Evolutionary conservation across 2,797 vertebrate species (phyloP), one percentile per base, ranked within the genome.

Genomic region (Philypnodon macrostomus): DNA sequence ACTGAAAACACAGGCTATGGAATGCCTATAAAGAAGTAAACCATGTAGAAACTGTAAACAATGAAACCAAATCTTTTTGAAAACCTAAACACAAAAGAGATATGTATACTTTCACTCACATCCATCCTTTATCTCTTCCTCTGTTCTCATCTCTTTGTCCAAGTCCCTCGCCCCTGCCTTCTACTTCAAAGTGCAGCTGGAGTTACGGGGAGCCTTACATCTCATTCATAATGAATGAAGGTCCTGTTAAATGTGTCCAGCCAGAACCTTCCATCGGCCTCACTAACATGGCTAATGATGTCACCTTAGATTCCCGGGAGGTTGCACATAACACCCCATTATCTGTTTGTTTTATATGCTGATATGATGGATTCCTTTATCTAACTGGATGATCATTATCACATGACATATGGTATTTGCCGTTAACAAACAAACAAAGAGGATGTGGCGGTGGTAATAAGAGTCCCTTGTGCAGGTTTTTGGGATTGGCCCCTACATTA

Each of bases 161-260:
- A 40, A 58, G 32, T 12, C 53, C 44, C 36, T 73, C 42, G 48
- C 58, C 32, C 42, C 45, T 66, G 58, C 53, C 70, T 68, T 33
- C 47, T 48, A 77, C 73, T 84, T 85, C 66, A 85, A 81, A 84
- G 80, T 18, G 13, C 30, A 52, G 55, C 67, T 81, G 70, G 77
- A 73, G 70, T 83, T 80, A 83, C 67, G 48, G 53, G 64, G 59
- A 5, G 59, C 60, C 57, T 68, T 73, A 67, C 78, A 76, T 73
- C 82, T 84, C 79, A 85, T 88, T 78, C 73, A 84, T 87, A 82
- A 88, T 87, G 75, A 85, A 87, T 84, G 77, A 83, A 80, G 63
- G 53, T 58, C 65, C 56, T 13, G 51, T 72, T 80, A 87, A 87
- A 88, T 83, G 55, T 33, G 56, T 83, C 78, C 73, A 73, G 54